A percentile compares a stretch with the other conserved stretches of the same genome.
Conservation (phyloP, 2,797 vertebrate species). For the Pipistrellus pipistrellus region DNA sequence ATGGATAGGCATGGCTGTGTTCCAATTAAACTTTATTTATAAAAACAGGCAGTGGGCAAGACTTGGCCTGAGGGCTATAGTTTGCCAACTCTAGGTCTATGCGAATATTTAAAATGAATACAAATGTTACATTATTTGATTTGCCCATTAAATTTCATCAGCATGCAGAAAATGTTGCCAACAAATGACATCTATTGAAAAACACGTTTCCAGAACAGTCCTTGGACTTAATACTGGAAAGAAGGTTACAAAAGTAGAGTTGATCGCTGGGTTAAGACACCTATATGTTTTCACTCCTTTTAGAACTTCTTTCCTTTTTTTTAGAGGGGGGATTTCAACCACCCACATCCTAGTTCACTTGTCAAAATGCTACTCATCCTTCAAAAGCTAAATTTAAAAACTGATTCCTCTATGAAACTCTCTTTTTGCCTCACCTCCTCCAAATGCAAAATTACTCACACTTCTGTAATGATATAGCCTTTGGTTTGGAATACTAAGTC, state of each 20-base stretch:
- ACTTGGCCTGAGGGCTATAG: background rate
- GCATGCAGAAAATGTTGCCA: background rate
- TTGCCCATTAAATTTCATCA: conserved; percentile 24
- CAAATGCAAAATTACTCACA: background rate
- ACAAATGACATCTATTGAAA: conserved; percentile 1
- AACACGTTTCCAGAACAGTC: background rate
- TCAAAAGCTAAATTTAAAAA: conserved; percentile 48
- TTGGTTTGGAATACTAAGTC: background rate
- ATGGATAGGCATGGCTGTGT: background rate
- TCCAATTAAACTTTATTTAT: conserved; percentile 26
- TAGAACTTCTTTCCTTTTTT: background rate
- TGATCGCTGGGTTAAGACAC: background rate
- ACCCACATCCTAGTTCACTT: background rate
- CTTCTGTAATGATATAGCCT: background rate
- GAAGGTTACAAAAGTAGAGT: background rate
- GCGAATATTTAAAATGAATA: conserved; percentile 51
- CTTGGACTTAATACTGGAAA: background rate
- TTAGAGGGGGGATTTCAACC: background rate
- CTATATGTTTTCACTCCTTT: background rate
- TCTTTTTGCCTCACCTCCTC: background rate
- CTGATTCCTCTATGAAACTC: background rate
- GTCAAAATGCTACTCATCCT: conserved; percentile 20
- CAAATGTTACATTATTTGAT: conserved; percentile 39
- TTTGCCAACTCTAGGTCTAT: background rate
- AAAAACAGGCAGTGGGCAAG: conserved; percentile 15